Evolutionary conservation across 2,113 vertebrate genomes (phyloP).

Genomic region (Aldabrachelys gigantea): DNA sequence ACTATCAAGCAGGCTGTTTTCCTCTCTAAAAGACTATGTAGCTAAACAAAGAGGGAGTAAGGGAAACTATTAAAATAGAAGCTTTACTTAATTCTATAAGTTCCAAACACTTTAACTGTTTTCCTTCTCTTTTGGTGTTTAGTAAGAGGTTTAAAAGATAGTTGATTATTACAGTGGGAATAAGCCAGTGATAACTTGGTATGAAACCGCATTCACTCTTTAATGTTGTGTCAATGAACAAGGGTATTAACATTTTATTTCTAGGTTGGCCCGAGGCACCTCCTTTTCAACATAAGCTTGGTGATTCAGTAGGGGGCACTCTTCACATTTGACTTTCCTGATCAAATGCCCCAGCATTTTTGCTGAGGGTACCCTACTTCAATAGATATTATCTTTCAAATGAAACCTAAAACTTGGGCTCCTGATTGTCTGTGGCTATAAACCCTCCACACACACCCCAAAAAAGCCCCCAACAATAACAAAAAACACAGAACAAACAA

Average conservation of each 20-base stretch:
- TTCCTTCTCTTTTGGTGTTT: not conserved
- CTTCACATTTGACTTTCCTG: not conserved
- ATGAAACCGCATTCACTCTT: not conserved
- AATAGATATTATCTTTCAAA: not conserved
- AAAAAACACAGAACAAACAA: not conserved
- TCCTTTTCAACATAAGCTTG: not conserved
- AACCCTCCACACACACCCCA: not conserved
- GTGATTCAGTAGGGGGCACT: not conserved
- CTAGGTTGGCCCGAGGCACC: accelerated
- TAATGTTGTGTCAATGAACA: not conserved
- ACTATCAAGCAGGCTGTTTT: not conserved
- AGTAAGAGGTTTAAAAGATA: not conserved
- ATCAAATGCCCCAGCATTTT: not conserved
- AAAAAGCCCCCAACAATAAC: not conserved
- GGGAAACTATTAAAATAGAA: not conserved
- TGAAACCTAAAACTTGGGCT: not conserved
- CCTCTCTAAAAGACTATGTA: not conserved
- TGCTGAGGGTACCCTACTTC: not conserved
- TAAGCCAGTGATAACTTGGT: not conserved
- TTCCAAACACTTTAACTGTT: not conserved
- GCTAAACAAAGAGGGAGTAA: not conserved
- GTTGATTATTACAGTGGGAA: not conserved
- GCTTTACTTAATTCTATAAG: not conserved
- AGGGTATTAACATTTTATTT: not conserved
- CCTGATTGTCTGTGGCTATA: not conserved